A percentile compares a stretch with the other conserved stretches of the same genome.
Evolutionary conservation across 1,140 invertebrate species (phyloP).

Genomic region (Babylonia areolata): DNA sequence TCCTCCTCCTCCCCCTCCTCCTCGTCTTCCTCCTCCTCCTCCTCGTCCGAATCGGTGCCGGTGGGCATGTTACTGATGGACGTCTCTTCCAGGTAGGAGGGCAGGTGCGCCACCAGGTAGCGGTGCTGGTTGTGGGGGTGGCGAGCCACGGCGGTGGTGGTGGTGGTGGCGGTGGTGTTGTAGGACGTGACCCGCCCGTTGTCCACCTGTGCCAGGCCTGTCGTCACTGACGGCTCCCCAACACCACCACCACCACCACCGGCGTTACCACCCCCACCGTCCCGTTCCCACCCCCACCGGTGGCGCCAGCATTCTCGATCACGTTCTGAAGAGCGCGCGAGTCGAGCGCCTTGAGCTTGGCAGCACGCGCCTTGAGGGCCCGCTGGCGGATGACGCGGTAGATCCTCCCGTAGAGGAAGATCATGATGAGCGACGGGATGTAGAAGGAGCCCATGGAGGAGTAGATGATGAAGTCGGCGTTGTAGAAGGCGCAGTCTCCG

Average conservation of each 20-base stretch:
- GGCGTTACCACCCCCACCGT: conserved; percentile 31
- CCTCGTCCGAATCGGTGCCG: conserved; percentile 24
- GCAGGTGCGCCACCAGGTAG: conserved; percentile 26
- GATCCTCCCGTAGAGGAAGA: conserved; percentile 98
- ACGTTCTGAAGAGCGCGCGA: conserved; percentile 57
- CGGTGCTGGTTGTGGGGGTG: conserved; percentile 4
- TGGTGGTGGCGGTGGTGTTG: conserved; percentile 70
- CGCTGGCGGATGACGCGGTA: conserved; percentile 91
- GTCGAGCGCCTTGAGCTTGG: conserved; percentile 49
- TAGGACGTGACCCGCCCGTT: conserved; percentile 76
- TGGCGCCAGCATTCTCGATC: conserved; percentile 67
- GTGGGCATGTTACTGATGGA: conserved; percentile 64
- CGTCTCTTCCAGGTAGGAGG: conserved; percentile 80
- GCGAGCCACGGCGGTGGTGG: no score
- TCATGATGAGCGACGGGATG: conserved; percentile 99
- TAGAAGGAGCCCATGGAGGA: conserved; percentile 99
- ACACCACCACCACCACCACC: conserved; percentile 1
- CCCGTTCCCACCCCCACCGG: conserved; percentile 9
- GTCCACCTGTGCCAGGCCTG: conserved; percentile 62
- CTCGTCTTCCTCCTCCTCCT: conserved; percentile 83
- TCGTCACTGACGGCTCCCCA: conserved; percentile 67
- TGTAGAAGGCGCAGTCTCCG: conserved; percentile 92
- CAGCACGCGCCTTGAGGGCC: conserved; percentile 83
- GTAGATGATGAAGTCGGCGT: conserved; percentile 98
- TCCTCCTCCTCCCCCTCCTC: conserved; percentile 75